Conservation (phyloP, 2,113 vertebrate species). For the Dromas ardeola region DNA sequence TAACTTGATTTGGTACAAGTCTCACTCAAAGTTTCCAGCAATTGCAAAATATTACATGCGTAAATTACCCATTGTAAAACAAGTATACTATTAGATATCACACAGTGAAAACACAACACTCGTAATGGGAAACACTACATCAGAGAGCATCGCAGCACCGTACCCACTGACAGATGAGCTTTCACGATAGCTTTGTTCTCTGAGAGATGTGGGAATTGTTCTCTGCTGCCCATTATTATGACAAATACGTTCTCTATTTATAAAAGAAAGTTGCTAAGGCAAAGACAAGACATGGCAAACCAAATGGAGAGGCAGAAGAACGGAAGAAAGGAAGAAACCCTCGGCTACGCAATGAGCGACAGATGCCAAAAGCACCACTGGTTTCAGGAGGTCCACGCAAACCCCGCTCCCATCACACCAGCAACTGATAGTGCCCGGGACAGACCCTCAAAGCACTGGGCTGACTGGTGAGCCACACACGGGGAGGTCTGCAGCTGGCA, state of each 20-base stretch:
- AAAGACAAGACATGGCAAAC: background rate
- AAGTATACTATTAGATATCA: background rate
- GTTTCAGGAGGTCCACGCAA: background rate
- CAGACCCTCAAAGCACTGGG: background rate
- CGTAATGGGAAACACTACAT: background rate
- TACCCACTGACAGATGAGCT: background rate
- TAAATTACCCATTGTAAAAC: background rate
- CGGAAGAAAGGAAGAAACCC: background rate
- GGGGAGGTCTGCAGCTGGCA: rapidly evolving
- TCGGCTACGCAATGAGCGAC: background rate
- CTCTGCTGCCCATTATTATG: background rate
- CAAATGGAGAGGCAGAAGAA: background rate
- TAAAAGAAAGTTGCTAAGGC: background rate
- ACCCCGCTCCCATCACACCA: background rate
- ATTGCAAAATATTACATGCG: background rate
- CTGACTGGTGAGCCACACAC: rapidly evolving
- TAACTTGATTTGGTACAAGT: background rate
- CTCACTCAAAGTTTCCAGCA: background rate
- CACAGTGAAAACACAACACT: background rate
- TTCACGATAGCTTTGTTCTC: background rate
- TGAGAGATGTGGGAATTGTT: background rate
- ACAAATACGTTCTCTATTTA: background rate
- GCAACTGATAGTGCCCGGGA: rapidly evolving
- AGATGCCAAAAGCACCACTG: background rate
- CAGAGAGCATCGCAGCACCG: background rate